Percentiles rank a stretch among this genome's conserved stretches.
These are phyloP conservation scores for Neoitamus cyanurus DNA, from an alignment of 2,888 invertebrate species.

Conservation along the genomic window DNA sequence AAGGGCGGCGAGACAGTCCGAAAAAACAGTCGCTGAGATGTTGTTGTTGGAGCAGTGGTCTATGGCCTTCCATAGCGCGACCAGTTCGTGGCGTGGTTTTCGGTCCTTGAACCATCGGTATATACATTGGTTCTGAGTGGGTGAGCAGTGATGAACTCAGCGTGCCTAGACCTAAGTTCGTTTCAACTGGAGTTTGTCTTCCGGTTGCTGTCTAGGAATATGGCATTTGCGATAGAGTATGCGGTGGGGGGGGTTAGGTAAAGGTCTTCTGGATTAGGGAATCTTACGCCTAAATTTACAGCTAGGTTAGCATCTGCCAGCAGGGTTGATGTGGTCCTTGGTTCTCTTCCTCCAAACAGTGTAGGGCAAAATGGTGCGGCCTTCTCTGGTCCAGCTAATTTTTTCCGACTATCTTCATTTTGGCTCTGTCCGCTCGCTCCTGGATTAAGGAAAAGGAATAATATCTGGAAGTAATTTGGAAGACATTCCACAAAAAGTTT, in stretches of 20 bases:
- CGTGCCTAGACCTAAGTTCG: not conserved
- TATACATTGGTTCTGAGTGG: not conserved
- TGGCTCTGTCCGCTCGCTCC: not conserved
- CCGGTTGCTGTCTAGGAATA: not conserved
- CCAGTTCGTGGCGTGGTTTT: too few species aligned
- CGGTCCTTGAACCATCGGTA: not conserved
- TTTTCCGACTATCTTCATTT: not conserved
- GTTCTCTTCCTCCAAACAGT: not conserved
- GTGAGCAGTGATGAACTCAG: not conserved
- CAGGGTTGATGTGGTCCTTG: not conserved
- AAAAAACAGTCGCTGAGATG: too few species aligned
- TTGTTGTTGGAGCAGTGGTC: too few species aligned
- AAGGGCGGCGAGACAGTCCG: too few species aligned
- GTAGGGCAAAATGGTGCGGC: not conserved
- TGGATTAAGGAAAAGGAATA: too few species aligned
- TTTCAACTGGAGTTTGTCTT: not conserved
- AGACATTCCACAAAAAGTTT: too few species aligned
- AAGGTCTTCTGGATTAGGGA: not conserved
- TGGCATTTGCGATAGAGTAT: not conserved
- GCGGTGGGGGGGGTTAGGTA: not conserved
- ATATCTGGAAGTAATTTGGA: too few species aligned
- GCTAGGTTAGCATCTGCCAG: not conserved
- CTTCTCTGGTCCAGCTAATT: not conserved
- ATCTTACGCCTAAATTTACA: not conserved
- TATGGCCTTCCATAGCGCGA: too few species aligned